Base-by-base conservation (phyloP, 2,888 invertebrate genomes). In the Himalopsyche kuldschensis region DNA sequence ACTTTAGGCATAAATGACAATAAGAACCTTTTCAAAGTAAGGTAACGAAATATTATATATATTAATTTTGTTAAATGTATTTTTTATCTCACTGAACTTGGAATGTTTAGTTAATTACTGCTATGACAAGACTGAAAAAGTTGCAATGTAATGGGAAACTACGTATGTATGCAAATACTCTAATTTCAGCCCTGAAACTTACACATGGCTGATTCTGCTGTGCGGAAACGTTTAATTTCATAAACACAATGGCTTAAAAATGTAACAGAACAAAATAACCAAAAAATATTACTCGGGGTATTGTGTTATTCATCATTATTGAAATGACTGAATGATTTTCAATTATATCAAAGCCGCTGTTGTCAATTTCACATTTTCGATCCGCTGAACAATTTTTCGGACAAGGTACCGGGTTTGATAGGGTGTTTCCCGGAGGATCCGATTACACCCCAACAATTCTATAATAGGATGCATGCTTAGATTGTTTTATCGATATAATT, bases 151-250 rank as follows among this genome's bases (percentile, higher is more conserved):
- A 35, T 35, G 35, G 10, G 35, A 10, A 8, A 1, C 8, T 41
- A 6, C 3, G n/a, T n/a, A n/a, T n/a, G n/a, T n/a, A n/a, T 10
- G 10, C 35, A 15, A 41, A 41, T 15, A 15, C 41, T 11, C 2
- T 41, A 15, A 41, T 41, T 41, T 41, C 41, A 41, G 15, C 41
- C 41, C 41, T 41, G 41, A 41, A 41, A 41, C 15, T 41, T 41
- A 11, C 15, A 41, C 41, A 4, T 15, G 41, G 15, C 4, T 15
- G 41, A 41, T 41, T 41, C 8, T 41, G 11, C 46, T 32, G 30
- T 5, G 75, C 80, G 81, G 77, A 81, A 81, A 81, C 76, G 76
- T 77, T 76, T 77, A 81, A 81, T 81, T 81, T 81, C 48, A 81
- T 32, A 11, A 47, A 48, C 81, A 81, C 48, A 81, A 81, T 76